These are phyloP conservation scores for Campaea margaritaria DNA, from an alignment of 2,888 invertebrate genomes.

Conservation along the genomic window DNA sequence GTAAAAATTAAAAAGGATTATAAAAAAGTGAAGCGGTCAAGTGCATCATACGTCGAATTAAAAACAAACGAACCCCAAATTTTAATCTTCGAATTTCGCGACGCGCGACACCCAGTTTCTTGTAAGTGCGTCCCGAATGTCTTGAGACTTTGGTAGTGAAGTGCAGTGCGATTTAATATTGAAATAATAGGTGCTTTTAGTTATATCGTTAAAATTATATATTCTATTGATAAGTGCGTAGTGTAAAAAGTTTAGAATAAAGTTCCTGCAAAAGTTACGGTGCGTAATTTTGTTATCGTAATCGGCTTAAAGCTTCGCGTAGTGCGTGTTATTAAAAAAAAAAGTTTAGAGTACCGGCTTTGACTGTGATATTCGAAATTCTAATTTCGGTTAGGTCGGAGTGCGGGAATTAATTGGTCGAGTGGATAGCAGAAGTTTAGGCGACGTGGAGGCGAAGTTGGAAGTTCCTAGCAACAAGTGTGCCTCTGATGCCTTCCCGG, in stretches of 20 bases:
- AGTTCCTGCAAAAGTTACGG: conserved; percentile 60
- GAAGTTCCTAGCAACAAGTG: conserved; percentile 78
- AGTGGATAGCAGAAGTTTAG: conserved; percentile 52
- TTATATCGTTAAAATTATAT: conserved; percentile 46
- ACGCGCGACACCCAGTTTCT: conserved; percentile 50
- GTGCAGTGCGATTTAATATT: conserved; percentile 70
- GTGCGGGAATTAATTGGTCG: conserved; percentile 57
- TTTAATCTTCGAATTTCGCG: conserved; percentile 43
- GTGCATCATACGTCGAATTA: conserved; percentile 32
- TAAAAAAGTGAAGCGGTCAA: conserved; percentile 42
- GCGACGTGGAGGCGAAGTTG: conserved; percentile 68
- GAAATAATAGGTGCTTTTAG: conserved; percentile 64
- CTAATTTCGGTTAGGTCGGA: conserved; percentile 47
- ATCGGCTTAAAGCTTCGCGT: conserved; percentile 18
- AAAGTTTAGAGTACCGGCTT: conserved; percentile 43
- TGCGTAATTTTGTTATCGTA: conserved; percentile 16
- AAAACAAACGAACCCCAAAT: conserved; percentile 41
- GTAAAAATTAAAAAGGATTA: conserved; percentile 32
- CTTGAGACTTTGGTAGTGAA: conserved; percentile 66
- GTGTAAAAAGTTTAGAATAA: conserved; percentile 27
- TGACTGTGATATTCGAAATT: conserved; percentile 49
- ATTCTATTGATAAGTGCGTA: neutral
- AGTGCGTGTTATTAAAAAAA: conserved; percentile 28
- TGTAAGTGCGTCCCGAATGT: conserved; percentile 63
- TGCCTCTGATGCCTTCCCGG: conserved; percentile 78